Evolutionary conservation across 2,888 invertebrate species (phyloP), one percentile per base, ranked within the genome.

Genomic region (Drosophila borealis): DNA sequence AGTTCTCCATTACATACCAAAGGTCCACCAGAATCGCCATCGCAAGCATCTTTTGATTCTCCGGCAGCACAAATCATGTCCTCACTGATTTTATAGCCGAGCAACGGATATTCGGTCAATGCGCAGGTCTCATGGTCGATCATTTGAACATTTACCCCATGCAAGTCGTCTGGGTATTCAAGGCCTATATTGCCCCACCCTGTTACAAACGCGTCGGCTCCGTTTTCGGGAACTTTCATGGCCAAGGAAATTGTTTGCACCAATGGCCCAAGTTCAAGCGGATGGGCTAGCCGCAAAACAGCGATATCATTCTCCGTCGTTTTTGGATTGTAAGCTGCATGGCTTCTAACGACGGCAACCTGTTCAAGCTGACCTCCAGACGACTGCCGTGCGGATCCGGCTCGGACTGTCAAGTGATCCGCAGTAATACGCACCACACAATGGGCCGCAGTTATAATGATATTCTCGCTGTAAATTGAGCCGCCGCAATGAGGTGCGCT

Each of bases 371-470:
- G 54, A 3, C 54, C 55, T 8, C 11, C 55, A n/a, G 2, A 10
- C 11, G 8, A 8, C 6, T 6, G 1, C 2, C 2, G 5, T 14
- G 14, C 21, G 34, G 55, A 55, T 25, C 45, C 55, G 14, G 54
- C 54, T 19, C 54, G 54, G 5, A 53, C 51, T 13, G 14, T 25
- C 0, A 25, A 37, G 6, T 41, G n/a, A 2, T 6, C 0, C 2
- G 1, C 17, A 2, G 2, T 0, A 9, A 3, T 9, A 13, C n/a
- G 9, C 1, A 5, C n/a, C 29, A 55, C n/a, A 19, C 54, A 55
- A 34, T 55, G 54, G 6, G 44, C 54, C 2, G 54, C 55, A 45
- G 55, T 55, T 29, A 55, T 36, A 13, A 55, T 21, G 6, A 55
- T 45, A 9, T 36, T 2, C 8, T n/a, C 6, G 36, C 45, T 44